Evolutionary conservation across 1,140 invertebrate genomes (phyloP).

Genomic region (Drosophila melanogaster): Release_6_plus_ISO1_MT NT_033777.3:20500001-20500500

Average conservation of each 20-base stretch:
- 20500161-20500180: conserved; percentile 98
- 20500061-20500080: neutral
- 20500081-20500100: neutral
- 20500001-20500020: neutral
- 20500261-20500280: conserved; percentile 89
- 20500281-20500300: conserved; percentile 94
- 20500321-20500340: conserved; percentile 98
- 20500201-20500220: conserved; percentile 97
- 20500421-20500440: conserved; percentile 88
- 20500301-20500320: conserved; percentile 99
- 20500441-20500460: conserved; percentile 98
- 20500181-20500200: conserved; percentile 98
- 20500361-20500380: conserved; percentile 86
- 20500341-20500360: conserved; percentile 96
- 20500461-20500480: conserved; percentile 96
- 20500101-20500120: conserved; percentile 1
- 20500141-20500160: conserved; percentile 95
- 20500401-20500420: conserved; percentile 19
- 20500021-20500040: neutral
- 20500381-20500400: conserved; percentile 58
- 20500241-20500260: conserved; percentile 96
- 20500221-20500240: conserved; percentile 97
- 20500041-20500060: neutral
- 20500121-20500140: conserved; percentile 47
- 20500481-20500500: conserved; percentile 95